Evolutionary conservation across 37 sponge, comb jelly and placozoan species (phyloP), one percentile per base, ranked within the genome.

Genomic region (Spongilla lacustris): DNA sequence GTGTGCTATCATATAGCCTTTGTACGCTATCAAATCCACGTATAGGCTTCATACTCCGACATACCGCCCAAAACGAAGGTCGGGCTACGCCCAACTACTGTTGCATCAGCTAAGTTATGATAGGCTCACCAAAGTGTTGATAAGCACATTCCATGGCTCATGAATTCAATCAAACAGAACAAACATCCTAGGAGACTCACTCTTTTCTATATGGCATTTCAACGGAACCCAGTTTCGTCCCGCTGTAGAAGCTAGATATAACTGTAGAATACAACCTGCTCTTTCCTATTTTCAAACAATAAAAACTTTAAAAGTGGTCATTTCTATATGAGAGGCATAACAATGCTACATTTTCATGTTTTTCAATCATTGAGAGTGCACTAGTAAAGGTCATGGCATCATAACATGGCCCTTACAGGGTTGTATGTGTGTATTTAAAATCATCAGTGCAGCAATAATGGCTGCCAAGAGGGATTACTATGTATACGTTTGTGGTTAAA

Each of bases 21-120:
- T 58, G 58, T 58, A 58, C 58, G 58, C 58, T 58, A 58, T 58
- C 58, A 58, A 58, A 58, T 58, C 58, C 58, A 58, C 58, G 58
- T 58, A 58, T 58, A 58, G 58, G 11, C 58, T 58, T 58, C 14
- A 58, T 58, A 58, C 58, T 58, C 58, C 58, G 58, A 58, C 58
- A 58, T 58, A 13, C 58, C 11, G 58, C 58, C 58, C 4, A 58
- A 58, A 58, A 58, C 58, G 58, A 58, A 58, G 58, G 58, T 58
- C 11, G 58, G 58, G 58, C 58, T 58, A 58, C 58, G 58, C 58
- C 58, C 58, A 58, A 58, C 58, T 58, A 58, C 58, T 8, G 58
- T 58, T 58, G 58, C 58, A 58, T 58, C 58, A 58, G 58, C 58
- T 13, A 58, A 58, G 58, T 58, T 58, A 17, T 58, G 58, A 58